These are phyloP conservation scores for Hipparchia sbordonii DNA, from an alignment of 2,888 invertebrate genomes.

Conservation along the genomic window DNA sequence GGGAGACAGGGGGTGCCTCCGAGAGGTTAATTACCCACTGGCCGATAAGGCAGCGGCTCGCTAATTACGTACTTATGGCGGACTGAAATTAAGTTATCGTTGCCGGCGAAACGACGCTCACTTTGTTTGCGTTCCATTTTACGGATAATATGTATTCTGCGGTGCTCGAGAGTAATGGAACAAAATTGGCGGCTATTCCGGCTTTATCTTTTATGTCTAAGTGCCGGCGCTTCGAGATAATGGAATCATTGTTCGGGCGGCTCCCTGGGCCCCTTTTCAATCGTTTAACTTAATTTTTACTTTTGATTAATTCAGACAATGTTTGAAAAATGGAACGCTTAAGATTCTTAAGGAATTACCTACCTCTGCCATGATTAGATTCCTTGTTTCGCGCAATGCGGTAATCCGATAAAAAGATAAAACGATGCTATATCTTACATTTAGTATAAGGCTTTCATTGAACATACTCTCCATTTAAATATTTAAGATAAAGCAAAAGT, in stretches of 20 bases:
- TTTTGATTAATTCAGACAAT: conserved; percentile 32
- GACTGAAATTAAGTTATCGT: conserved; percentile 83
- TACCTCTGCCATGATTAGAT: not conserved
- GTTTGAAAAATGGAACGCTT: conserved; percentile 18
- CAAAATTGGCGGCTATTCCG: conserved; percentile 78
- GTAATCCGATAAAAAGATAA: too few relatives aligned
- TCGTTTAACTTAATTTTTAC: conserved; percentile 69
- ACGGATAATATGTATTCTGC: conserved; percentile 78
- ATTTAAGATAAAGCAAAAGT: too few relatives aligned
- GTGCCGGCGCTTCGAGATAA: conserved; percentile 64
- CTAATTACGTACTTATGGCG: conserved; percentile 83
- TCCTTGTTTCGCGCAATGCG: not conserved
- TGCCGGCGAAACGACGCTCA: conserved; percentile 78
- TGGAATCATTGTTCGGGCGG: conserved; percentile 74
- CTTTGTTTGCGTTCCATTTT: conserved; percentile 82
- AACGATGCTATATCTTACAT: too few relatives aligned
- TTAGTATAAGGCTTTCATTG: too few relatives aligned
- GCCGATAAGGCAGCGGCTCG: conserved; percentile 82
- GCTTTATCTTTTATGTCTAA: conserved; percentile 74
- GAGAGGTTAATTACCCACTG: conserved; percentile 81
- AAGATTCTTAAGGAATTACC: not conserved
- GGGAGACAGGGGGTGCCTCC: conserved; percentile 54
- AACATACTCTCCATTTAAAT: too few relatives aligned
- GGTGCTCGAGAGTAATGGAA: conserved; percentile 76
- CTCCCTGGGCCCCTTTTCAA: conserved; percentile 70